phyloP scores from a whole-genome alignment of 2,797 vertebrate species.

The Psittacula echo region DNA sequence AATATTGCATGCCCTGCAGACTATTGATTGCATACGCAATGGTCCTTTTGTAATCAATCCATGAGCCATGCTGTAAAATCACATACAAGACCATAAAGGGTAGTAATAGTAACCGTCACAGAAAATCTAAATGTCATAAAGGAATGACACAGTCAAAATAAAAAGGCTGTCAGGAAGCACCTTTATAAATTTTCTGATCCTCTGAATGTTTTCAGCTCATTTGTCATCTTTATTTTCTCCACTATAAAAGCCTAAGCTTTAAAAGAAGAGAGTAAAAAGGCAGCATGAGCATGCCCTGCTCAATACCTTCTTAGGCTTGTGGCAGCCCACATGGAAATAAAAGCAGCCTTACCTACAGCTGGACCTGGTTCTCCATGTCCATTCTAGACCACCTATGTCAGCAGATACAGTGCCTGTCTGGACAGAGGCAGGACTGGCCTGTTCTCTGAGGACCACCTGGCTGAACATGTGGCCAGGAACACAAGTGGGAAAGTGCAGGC shows the following conservation, averaged over 20 bases:
- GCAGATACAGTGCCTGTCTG: neutral
- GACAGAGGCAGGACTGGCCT: neutral
- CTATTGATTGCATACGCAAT: neutral
- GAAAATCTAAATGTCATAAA: neutral
- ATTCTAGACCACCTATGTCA: neutral
- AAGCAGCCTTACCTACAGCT: neutral
- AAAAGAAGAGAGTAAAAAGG: neutral
- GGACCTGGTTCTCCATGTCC: neutral
- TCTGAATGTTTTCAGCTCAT: neutral
- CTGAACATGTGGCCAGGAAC: neutral
- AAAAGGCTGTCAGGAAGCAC: neutral
- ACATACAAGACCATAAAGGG: neutral
- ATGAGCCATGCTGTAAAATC: neutral
- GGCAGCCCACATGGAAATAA: neutral
- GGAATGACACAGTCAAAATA: neutral
- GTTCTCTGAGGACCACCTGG: neutral
- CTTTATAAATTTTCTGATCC: conserved; percentile 21
- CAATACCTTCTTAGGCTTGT: neutral
- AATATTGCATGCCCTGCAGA: neutral
- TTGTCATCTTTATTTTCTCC: neutral
- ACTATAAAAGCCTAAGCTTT: neutral
- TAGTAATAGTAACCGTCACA: neutral
- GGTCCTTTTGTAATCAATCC: neutral
- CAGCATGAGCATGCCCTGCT: neutral
- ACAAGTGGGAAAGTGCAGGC: neutral